phyloP scores from a whole-genome alignment of 2,797 vertebrate species.

The Bryconaethiops microstoma region DNA sequence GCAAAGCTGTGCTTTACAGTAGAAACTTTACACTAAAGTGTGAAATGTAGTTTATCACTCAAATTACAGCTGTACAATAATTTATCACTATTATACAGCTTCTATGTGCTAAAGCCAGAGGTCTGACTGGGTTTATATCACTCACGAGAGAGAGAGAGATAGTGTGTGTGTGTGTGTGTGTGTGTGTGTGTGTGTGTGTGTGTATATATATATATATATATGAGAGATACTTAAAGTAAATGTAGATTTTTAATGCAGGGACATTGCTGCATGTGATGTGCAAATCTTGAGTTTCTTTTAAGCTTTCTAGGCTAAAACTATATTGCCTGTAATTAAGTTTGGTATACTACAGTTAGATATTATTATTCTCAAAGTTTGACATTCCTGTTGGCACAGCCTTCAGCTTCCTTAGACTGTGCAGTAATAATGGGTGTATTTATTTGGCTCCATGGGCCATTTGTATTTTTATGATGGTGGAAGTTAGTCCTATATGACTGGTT shows the following conservation, averaged over 20 bases:
- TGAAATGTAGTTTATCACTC: background rate
- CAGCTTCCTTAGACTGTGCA: background rate
- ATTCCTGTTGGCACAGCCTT: background rate
- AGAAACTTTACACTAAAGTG: background rate
- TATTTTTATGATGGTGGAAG: background rate
- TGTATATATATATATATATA: no score
- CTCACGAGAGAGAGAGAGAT: no score
- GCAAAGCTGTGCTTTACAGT: background rate
- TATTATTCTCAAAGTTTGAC: background rate
- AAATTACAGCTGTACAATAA: no score
- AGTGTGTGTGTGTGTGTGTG: no score
- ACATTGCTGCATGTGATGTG: constrained; percentile 5
- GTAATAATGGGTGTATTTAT: background rate
- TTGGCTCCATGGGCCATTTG: background rate
- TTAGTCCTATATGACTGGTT: background rate
- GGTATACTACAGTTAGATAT: background rate
- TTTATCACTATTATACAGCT: no score
- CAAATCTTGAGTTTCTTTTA: background rate
- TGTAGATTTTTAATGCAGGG: background rate
- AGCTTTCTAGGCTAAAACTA: background rate
- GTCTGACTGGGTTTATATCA: background rate
- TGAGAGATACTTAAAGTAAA: background rate
- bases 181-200: no score
- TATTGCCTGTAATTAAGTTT: constrained; percentile 6
- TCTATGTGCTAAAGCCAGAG: no score